Percentiles rank a stretch among this genome's conserved stretches.
Evolutionary conservation across 1,140 invertebrate species (phyloP).

Genomic region (Pseudomyrmex gracilis): DNA sequence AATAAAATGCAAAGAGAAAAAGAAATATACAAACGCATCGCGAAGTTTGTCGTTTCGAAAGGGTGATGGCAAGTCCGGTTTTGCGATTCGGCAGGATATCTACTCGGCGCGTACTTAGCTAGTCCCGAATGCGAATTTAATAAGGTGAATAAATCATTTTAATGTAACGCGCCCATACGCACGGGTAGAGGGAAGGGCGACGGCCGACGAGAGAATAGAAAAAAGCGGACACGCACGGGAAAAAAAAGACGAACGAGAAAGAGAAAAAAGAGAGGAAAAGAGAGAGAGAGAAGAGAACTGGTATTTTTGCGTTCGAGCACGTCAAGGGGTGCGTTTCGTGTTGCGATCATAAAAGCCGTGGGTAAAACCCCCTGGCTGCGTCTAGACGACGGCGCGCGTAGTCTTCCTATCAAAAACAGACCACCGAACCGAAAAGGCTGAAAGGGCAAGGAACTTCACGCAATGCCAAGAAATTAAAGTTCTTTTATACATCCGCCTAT

Average conservation of each 20-base stretch:
- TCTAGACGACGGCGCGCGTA: slow-evolving; percentile 77
- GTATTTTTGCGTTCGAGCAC: slow-evolving; percentile 77
- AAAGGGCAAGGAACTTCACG: slow-evolving; percentile 84
- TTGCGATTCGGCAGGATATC: slow-evolving; percentile 62
- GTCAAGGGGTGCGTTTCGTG: slow-evolving; percentile 78
- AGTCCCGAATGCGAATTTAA: slow-evolving; percentile 77
- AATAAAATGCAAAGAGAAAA: slow-evolving; percentile 23
- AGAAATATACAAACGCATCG: slow-evolving; percentile 38
- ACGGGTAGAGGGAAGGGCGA: slow-evolving; percentile 62
- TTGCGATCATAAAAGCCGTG: slow-evolving; percentile 81
- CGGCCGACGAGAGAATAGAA: slow-evolving; percentile 64
- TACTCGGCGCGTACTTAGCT: slow-evolving; percentile 61
- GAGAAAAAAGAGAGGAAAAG: slow-evolving; percentile 44
- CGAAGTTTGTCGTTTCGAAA: slow-evolving; percentile 59
- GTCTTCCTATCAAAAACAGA: slow-evolving; percentile 81
- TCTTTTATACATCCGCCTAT: slow-evolving; percentile 82
- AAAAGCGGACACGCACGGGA: slow-evolving; percentile 45
- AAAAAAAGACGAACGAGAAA: slow-evolving; percentile 3
- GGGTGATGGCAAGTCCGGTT: slow-evolving; percentile 61
- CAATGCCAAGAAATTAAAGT: slow-evolving; percentile 84
- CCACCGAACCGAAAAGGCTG: slow-evolving; percentile 79
- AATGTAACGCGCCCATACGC: slow-evolving; percentile 70
- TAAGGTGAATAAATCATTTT: slow-evolving; percentile 79
- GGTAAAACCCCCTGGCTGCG: slow-evolving; percentile 73
- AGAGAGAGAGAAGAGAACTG: slow-evolving; percentile 69